These are phyloP conservation scores for Meteorus cinctellus DNA, from an alignment of 2,888 invertebrate species.

Conservation along the genomic window DNA sequence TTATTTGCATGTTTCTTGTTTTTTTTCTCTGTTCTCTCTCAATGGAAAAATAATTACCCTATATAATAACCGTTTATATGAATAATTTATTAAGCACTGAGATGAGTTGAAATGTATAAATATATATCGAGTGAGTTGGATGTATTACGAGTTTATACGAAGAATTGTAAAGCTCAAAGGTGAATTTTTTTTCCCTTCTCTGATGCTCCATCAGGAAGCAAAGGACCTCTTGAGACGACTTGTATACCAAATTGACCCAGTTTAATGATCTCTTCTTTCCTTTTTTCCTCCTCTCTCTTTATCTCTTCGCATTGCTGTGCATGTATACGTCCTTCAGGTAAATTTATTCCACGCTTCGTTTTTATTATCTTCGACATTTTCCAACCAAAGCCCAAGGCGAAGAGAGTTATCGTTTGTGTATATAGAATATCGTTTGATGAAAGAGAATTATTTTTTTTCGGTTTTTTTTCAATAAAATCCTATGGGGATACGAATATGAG, in stretches of 20 bases:
- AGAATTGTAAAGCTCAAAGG: constrained; percentile 35
- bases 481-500: constrained; percentile 26
- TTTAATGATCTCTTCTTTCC: constrained; percentile 40
- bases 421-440: constrained; percentile 20
- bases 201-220: constrained; percentile 4
- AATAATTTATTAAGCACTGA: constrained; percentile 29
- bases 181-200: background rate
- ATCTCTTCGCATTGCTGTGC: background rate
- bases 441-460: background rate
- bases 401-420: constrained; percentile 10
- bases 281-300: background rate
- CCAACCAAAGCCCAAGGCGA: constrained; percentile 22
- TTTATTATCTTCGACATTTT: constrained; percentile 31
- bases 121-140: background rate
- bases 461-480: background rate
- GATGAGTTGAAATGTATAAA: constrained; percentile 7
- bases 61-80: constrained; percentile 26
- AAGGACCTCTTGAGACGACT: constrained; percentile 39
- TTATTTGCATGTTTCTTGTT: background rate
- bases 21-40: background rate
- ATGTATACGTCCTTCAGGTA: constrained; percentile 20
- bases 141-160: background rate
- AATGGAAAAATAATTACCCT: constrained; percentile 17
- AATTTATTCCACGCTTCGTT: constrained; percentile 36
- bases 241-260: constrained; percentile 49